A percentile compares a stretch with the other conserved stretches of the same genome.
These are phyloP conservation scores for Tachina lurida DNA, from an alignment of 2,888 invertebrate species.

Conservation along the genomic window DNA sequence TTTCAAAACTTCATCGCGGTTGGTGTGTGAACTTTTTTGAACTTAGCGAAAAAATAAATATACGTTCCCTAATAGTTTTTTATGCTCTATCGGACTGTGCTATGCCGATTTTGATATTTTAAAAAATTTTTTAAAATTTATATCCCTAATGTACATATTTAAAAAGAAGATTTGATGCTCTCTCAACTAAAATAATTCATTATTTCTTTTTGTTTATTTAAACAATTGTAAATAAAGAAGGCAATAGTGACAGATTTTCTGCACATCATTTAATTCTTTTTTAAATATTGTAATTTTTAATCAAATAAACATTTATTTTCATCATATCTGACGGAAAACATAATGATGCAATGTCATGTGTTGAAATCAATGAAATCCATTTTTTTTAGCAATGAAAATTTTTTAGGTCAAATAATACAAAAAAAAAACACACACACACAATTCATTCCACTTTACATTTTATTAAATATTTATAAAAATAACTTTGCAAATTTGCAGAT, in stretches of 20 bases:
- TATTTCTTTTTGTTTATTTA: background rate
- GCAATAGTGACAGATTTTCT: background rate
- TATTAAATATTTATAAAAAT: constrained; percentile 48
- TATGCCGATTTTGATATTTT: too few relatives aligned
- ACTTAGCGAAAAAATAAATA: too few relatives aligned
- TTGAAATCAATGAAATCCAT: constrained; percentile 26
- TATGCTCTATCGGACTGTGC: too few relatives aligned
- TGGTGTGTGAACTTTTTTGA: too few relatives aligned
- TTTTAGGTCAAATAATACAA: constrained; percentile 50
- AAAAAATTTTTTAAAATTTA: too few relatives aligned
- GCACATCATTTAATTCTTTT: background rate
- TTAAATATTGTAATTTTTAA: background rate
- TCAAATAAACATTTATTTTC: constrained; percentile 46
- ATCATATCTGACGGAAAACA: constrained; percentile 40
- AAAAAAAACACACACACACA: background rate
- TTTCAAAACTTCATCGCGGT: too few relatives aligned
- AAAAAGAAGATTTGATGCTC: too few relatives aligned
- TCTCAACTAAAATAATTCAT: background rate
- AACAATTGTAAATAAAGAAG: background rate
- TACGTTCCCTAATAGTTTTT: too few relatives aligned
- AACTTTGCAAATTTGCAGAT: constrained; percentile 44
- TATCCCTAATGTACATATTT: too few relatives aligned
- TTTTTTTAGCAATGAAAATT: constrained; percentile 26
- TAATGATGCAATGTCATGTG: constrained; percentile 56
- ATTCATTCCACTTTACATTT: constrained; percentile 31